Base-by-base conservation (phyloP, 2,113 vertebrate species). In the Capreolus pygargus region DNA sequence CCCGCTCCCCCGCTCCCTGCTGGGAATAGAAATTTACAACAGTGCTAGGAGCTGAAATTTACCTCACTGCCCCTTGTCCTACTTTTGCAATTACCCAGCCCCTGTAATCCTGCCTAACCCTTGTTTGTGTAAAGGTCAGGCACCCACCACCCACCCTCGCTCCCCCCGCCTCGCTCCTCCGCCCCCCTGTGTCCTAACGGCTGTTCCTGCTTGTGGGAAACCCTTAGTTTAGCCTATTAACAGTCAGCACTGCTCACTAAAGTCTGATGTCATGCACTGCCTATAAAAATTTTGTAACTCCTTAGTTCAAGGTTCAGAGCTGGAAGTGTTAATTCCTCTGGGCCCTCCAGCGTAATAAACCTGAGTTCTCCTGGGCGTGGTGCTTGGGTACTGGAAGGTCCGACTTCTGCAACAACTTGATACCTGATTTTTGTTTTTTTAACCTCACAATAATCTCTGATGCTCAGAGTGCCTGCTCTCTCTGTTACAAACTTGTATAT, bases 1-100 rank as follows among this genome's bases (percentile, higher is more conserved):
- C n/a, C 64, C 64, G 21, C 17, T 1, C 19, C 0, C 0, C 54
- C 52, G 14, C 52, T 6, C 52, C 52, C 52, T 1, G 15, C 16
- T 1, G 19, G 19, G 19, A 70, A 39, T 39, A 70, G 1, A 70
- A 70, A 70, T 70, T 70, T 70, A 39, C 67, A 36, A 36, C 9
- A 70, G 23, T 3, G 19, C 19, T 39, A 36, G n/a, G 64, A 70
- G 64, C 64, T 70, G n/a, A 36, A 70, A 70, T 12, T 70, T 70
- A 70, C 64, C 67, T 23, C 67, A 39, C 67, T 23, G n/a, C n/a
- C n/a, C n/a, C 36, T 23, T 23, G n/a, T 70, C n/a, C 19, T 39
- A 70, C 64, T 70, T 36, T 70, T 36, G n/a, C 64, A 70, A 70
- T 70, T 70, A 70, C n/a, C 67, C n/a, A 23, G n/a, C 9, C n/a